Base-by-base conservation (phyloP, 1,140 invertebrate genomes). In the Heterodera schachtii region DNA sequence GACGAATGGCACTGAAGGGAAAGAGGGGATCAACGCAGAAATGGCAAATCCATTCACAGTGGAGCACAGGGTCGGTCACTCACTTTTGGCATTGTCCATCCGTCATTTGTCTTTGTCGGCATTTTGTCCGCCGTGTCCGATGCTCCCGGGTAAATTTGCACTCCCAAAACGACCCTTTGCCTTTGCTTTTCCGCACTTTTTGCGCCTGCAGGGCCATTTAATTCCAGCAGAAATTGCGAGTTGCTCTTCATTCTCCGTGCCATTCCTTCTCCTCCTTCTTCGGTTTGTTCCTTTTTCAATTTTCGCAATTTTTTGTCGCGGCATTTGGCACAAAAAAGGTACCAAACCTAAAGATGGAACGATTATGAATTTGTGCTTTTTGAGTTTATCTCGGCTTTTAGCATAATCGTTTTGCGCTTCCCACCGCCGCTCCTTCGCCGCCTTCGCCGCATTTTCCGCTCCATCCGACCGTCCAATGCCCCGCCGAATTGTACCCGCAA, bases 161-260 rank as follows among this genome's bases (percentile, higher is more conserved):
- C 69, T 3, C 19, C 57, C 5, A 64, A 64, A 19, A 71, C 49
- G 75, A 31, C 57, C 57, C 5, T 73, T 21, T 78, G 87, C 81
- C 87, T 78, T 90, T 82, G 11, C 90, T 75, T 71, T 86, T 9
- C 89, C 90, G 70, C 57, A 2, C 16, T 64, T 64, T 19, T 19
- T 5, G 19, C 69, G 69, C 69, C 31, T 71, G 31, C 92, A 2
- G 92, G 93, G 1, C 94, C 93, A 84, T 94, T 94, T 71, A 98
- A 90, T 88, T 97, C 95, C 75, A 98, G 91, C 13, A 98, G 90
- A 90, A 98, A 98, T 91, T 96, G 93, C 0, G 96, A 95, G 90
- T 98, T 98, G 87, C 95, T 95, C 83, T 94, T 94, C 92, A 98
- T 83, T 73, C 85, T 86, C 47, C 67, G 19, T 21, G 60, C 79